A percentile compares a stretch with the other conserved stretches of the same genome.
Conservation (phyloP, 2,797 vertebrate species). For the Sus cebifrons region DNA sequence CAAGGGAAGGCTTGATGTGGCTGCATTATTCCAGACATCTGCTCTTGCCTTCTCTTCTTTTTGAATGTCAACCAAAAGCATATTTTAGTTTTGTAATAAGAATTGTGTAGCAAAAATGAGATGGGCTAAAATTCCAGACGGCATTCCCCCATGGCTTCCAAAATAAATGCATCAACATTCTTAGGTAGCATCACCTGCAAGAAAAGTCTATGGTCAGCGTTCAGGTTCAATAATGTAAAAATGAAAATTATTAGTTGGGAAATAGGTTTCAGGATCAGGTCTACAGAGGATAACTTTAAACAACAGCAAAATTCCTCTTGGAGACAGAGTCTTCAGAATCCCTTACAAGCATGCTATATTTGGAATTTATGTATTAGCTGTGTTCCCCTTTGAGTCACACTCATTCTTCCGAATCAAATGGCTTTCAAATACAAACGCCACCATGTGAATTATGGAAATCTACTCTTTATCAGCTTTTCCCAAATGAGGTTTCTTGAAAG, state of each 20-base stretch:
- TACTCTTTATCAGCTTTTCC: slow-evolving; percentile 43
- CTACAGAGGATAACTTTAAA: slow-evolving; percentile 72
- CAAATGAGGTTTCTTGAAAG: slow-evolving; percentile 19
- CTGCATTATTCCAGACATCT: slow-evolving; percentile 5
- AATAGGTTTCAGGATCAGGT: slow-evolving; percentile 72
- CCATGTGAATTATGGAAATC: slow-evolving; percentile 64
- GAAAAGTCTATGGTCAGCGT: slow-evolving; percentile 72
- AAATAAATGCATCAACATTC: slow-evolving; percentile 72
- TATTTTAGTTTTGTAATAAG: slow-evolving; percentile 75
- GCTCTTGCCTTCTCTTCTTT: neutral
- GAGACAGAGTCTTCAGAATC: slow-evolving; percentile 69
- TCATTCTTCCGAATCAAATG: slow-evolving; percentile 71
- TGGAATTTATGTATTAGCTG: slow-evolving; percentile 60
- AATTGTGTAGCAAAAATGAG: slow-evolving; percentile 21
- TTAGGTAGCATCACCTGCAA: slow-evolving; percentile 73
- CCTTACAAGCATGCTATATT: slow-evolving; percentile 55
- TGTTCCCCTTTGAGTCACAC: slow-evolving; percentile 54
- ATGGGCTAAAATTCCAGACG: slow-evolving; percentile 16
- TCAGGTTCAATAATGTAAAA: slow-evolving; percentile 73
- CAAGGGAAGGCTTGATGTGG: neutral
- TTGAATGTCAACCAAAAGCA: slow-evolving; percentile 49
- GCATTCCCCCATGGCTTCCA: slow-evolving; percentile 42
- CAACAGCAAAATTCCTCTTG: slow-evolving; percentile 57
- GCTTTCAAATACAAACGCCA: slow-evolving; percentile 67
- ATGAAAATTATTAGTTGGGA: slow-evolving; percentile 76